Conservation (phyloP, 1,140 invertebrate species). For the Caenorhabditis brenneri region DNA sequence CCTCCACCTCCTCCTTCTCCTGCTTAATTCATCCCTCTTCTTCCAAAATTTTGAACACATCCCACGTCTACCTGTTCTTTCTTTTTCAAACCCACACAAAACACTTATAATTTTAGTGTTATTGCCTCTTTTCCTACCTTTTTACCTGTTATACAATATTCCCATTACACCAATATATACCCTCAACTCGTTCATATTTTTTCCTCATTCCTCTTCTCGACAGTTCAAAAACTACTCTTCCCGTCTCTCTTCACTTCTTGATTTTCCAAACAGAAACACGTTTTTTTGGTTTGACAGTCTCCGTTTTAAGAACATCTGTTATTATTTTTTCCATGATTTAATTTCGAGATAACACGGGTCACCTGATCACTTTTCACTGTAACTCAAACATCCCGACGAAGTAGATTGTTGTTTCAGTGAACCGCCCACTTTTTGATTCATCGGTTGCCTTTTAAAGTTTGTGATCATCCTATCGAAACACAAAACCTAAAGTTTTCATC, state of each 20-base stretch:
- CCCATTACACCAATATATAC: not conserved
- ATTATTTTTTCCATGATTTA: not conserved
- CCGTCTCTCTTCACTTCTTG: not conserved
- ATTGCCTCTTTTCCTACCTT: not conserved
- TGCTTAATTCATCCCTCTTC: not conserved
- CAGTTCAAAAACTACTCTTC: constrained; percentile 4
- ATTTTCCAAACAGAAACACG: constrained; percentile 10
- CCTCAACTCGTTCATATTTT: not conserved
- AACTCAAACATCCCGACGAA: not conserved
- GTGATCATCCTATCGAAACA: not conserved
- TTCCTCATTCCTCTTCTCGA: not conserved
- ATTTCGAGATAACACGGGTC: not conserved
- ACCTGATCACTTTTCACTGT: not conserved
- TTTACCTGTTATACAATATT: not conserved
- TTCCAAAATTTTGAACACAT: not conserved
- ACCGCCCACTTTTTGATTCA: not conserved
- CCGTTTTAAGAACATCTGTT: constrained; percentile 15
- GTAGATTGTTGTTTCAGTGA: not conserved
- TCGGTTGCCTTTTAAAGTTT: not conserved
- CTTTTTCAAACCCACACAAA: not conserved
- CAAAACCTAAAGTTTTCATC: no score
- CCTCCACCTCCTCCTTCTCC: not conserved
- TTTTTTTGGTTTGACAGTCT: not conserved
- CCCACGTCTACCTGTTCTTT: not conserved
- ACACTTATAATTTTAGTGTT: constrained; percentile 25